phyloP scores from a whole-genome alignment of 2,113 vertebrate genomes.

The Pelecanoides urinatrix region DNA sequence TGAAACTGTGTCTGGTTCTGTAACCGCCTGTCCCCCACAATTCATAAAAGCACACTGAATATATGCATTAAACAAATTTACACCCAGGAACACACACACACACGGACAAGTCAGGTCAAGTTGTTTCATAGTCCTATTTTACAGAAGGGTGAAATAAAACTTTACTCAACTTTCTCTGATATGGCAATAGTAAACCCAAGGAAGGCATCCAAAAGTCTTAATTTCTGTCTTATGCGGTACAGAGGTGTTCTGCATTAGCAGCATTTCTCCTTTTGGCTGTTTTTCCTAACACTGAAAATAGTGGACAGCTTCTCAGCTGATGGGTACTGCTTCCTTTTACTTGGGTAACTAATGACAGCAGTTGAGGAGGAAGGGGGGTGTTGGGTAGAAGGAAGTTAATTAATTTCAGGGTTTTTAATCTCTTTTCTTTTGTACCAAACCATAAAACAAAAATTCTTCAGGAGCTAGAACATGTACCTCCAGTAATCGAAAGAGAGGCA shows the following conservation, averaged over 20 bases:
- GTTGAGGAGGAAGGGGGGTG: background rate
- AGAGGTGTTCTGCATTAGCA: background rate
- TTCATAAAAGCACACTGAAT: background rate
- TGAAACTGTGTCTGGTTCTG: background rate
- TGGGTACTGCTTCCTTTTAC: background rate
- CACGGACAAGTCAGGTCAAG: background rate
- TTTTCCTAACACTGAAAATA: background rate
- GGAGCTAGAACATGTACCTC: constrained; percentile 59
- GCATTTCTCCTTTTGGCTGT: background rate
- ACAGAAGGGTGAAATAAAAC: background rate
- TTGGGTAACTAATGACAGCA: constrained; percentile 33
- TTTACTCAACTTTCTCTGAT: background rate
- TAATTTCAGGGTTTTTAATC: constrained; percentile 43
- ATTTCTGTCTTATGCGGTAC: background rate
- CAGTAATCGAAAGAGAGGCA: constrained; percentile 65
- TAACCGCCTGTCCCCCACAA: background rate
- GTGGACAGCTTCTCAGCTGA: background rate
- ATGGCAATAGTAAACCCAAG: background rate
- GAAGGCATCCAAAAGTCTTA: background rate
- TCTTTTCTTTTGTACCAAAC: constrained; percentile 59
- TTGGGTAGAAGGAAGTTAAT: constrained; percentile 50
- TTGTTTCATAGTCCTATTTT: background rate
- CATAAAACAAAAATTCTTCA: constrained; percentile 66
- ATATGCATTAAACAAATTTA: background rate
- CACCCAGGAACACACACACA: background rate